Evolutionary conservation across 2,888 invertebrate species (phyloP), one percentile per base, ranked within the genome.

Genomic region (Acleris holmiana): DNA sequence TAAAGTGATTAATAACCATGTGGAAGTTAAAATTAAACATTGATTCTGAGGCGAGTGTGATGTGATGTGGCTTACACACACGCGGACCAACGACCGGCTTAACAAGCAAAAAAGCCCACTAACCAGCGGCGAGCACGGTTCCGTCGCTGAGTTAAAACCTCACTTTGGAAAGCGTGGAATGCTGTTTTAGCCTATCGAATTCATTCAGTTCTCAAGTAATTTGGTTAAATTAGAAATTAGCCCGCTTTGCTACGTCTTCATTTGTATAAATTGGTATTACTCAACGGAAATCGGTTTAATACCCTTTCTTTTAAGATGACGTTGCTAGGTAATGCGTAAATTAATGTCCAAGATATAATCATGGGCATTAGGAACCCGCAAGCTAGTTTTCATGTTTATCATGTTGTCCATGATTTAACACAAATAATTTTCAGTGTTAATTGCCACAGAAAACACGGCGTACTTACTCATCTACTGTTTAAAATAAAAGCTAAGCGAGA

Each of bases 401-500:
- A 13, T 8, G 35, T 13, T 13, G 35, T 13, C 35, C 35, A 35
- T 35, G 35, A 13, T 13, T 13, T 35, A 35, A 35, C 10, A 4
- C 13, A 13, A 35, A 35, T 35, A 10, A 29, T 25, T 1, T 8
- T 29, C 0, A 10, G 29, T 29, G 29, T 29, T 29, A 29, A 29
- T 35, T 35, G 35, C 35, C 35, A 35, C 35, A 35, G 35, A 35
- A 35, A 35, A 13, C 35, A 13, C 10, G 35, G 35, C 35, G 35
- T 35, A 50, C n/a, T 13, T 35, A 50, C n/a, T 13, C 44, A 25
- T 68, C 63, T 68, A 73, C 77, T 77, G 83, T 83, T 84, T 80
- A 59, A 35, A 65, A 84, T 80, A 75, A 75, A 82, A 79, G 70
- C 70, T 78, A 81, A 79, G 70, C 70, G 78, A 77, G 83, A 79